These are phyloP conservation scores for Isurus oxyrinchus DNA, from an alignment of 2,113 vertebrate species.

Conservation along the genomic window DNA sequence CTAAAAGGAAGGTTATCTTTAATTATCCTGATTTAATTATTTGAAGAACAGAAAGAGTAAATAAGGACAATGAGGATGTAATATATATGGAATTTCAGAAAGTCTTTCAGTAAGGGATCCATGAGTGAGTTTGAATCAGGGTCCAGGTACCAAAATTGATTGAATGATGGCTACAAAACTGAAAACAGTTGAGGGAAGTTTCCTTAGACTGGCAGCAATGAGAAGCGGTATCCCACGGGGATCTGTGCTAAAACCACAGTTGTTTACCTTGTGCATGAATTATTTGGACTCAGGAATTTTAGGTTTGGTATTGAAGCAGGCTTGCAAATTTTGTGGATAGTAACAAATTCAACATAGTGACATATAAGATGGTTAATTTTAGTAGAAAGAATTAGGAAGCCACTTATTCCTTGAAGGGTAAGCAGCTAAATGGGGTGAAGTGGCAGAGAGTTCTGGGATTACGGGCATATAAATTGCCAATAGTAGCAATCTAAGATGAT, in stretches of 20 bases:
- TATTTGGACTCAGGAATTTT: background rate
- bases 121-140: background rate
- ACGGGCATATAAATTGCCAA: background rate
- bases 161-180: background rate
- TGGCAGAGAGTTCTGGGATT: background rate
- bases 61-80: too few species aligned
- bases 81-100: background rate
- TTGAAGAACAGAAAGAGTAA: too few species aligned
- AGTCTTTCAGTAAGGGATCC: background rate
- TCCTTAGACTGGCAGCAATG: background rate
- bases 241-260: background rate
- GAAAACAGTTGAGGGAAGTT: background rate
- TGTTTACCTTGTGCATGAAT: background rate
- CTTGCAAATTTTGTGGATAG: background rate
- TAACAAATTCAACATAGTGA: background rate
- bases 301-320: too few species aligned
- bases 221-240: background rate
- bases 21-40: too few species aligned
- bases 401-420: background rate
- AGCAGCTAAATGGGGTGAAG: too few species aligned
- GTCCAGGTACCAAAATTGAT: background rate
- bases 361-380: background rate
- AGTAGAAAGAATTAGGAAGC: background rate
- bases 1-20: too few species aligned
- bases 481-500: background rate